Evolutionary conservation across 1,140 invertebrate genomes (phyloP), one percentile per base, ranked within the genome.

Genomic region (Onthophagus taurus): DNA sequence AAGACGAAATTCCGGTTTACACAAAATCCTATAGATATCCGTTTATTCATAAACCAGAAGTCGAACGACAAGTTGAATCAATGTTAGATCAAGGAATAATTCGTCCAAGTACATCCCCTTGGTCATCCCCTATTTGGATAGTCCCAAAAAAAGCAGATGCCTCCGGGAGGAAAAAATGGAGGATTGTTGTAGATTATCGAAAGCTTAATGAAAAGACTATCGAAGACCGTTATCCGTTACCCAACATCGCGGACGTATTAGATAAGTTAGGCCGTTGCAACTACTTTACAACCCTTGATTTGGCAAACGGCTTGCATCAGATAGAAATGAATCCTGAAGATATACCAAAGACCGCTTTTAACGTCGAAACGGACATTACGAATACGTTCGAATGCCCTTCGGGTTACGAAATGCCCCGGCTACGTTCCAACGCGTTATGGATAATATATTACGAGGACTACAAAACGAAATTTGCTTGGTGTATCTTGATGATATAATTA

Each of bases 251-350:
- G 13, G 66, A 69, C n/a, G 59, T 60, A 13, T 45, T 76, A 6
- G 58, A 68, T 39, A 48, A 53, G 18, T 38, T 77, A 31, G 59
- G 55, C 3, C 57, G 54, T 6, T 47, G 57, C 4, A 57, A 53
- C 31, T 69, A 62, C 41, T 45, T 46, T 35, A 46, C 43, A 1
- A 44, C 42, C 2, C 14, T 44, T 2, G 42, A 75, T 54, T 45
- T 72, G 11, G 47, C 54, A 0, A 57, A 52, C 12, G 71, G 72
- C 0, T 75, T 65, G 47, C 67, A 64, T 57, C 69, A 76, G 51
- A 58, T 75, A 12, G 35, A 26, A 30, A 38, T 72, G 3, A n/a
- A 38, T 19, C 4, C 3, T 2, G 31, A 45, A 2, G 35, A 36
- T 29, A 29, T n/a, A 7, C 13, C 50, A 59, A 71, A 71, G 48